A percentile compares a stretch with the other conserved stretches of the same genome.
These are phyloP conservation scores for Cloeon dipterum DNA, from an alignment of 2,888 invertebrate species.

Conservation along the genomic window DNA sequence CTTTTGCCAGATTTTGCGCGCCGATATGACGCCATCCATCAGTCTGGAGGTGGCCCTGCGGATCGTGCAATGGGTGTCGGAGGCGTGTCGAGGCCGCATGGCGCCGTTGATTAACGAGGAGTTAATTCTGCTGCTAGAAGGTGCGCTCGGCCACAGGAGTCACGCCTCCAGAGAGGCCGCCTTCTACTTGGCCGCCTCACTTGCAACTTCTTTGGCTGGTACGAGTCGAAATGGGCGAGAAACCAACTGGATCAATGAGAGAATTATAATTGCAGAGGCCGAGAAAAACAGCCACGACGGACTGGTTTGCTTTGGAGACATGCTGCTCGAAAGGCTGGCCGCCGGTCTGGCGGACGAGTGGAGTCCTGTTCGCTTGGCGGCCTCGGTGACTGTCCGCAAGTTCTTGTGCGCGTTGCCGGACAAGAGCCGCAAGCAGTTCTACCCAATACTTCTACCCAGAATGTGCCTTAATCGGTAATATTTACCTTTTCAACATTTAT, in stretches of 20 bases:
- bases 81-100: conserved; percentile 20
- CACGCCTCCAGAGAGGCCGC: conserved; percentile 28
- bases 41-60: conserved; percentile 29
- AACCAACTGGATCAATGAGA: too few species aligned
- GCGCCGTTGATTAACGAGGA: conserved; percentile 18
- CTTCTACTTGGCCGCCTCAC: conserved; percentile 20
- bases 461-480: conserved; percentile 28
- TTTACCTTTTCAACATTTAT: background rate
- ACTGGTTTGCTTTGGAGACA: conserved; percentile 18
- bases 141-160: conserved; percentile 22
- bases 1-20: too few species aligned
- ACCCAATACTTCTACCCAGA: conserved; percentile 21
- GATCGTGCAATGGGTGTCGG: conserved; percentile 23
- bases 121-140: conserved; percentile 21
- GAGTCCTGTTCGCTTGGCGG: conserved; percentile 26
- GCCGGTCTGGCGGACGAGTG: conserved; percentile 26
- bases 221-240: too few species aligned
- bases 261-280: background rate
- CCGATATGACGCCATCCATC: too few species aligned
- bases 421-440: conserved; percentile 18
- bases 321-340: conserved; percentile 20
- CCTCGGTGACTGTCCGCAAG: conserved; percentile 23
- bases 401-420: conserved; percentile 20
- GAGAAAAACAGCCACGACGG: background rate
- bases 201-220: conserved; percentile 18